Base-by-base conservation (phyloP, 2,888 invertebrate genomes). In the Apamea anceps region DNA sequence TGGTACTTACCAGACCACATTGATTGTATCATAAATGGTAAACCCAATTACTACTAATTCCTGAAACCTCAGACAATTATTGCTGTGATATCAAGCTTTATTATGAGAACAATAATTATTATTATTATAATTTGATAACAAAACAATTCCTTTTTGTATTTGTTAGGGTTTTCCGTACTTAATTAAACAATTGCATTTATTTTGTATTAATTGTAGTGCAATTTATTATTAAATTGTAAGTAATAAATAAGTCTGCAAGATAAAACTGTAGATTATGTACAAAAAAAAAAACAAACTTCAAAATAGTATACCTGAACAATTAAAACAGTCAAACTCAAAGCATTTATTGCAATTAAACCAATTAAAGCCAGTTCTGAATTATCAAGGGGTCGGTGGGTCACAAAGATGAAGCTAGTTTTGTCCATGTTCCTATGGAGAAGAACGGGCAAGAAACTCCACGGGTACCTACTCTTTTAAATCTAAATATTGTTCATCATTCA, bases 161-260 rank as follows among this genome's bases (percentile, higher is more conserved):
- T 48, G 48, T 48, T 48, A 48, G 12, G 12, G 48, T 48, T 48
- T 48, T 13, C 13, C 48, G 12, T 48, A 48, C n/a, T n/a, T n/a
- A n/a, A 48, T 48, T 48, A 48, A 13, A 48, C 0, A 75, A 42
- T 25, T 77, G 28, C 7, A 75, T 42, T 51, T 18, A 51, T 37
- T 65, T 75, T 51, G 21, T n/a, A n/a, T 62, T 21, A 48, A 28
- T 51, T 63, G 75, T 48, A 48, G 3, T 76, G 48, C 32, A 73
- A 37, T 74, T 6, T 37, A 51, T 60, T n/a, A 28, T 28, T 15
- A 15, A 71, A 37, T 37, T 70, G 32, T 25, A 15, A 15, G 8
- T 71, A 37, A 54, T 71, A 5, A 32, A n/a, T n/a, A n/a, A n/a
- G 10, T n/a, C 18, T 0, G 42, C n/a, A 37, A 12, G 28, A 42